These are phyloP conservation scores for Vulpes lagopus DNA, from an alignment of 2,113 vertebrate genomes.

Conservation along the genomic window DNA sequence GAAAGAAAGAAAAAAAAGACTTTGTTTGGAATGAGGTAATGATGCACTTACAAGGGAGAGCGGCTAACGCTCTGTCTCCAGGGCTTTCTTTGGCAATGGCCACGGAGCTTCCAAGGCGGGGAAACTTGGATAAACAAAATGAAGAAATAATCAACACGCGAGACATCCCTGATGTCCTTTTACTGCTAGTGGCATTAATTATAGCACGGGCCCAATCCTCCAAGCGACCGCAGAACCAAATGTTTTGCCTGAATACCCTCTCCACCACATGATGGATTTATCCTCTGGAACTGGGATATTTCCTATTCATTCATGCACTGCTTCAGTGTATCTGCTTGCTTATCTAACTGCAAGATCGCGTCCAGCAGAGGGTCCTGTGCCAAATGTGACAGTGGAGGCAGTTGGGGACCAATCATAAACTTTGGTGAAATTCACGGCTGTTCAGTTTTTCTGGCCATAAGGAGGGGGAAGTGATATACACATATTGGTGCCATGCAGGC, in stretches of 20 bases:
- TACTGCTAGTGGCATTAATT: constrained; percentile 87
- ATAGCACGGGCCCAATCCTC: constrained; percentile 78
- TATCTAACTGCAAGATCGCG: constrained; percentile 70
- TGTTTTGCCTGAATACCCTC: constrained; percentile 79
- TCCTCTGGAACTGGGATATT: constrained; percentile 70
- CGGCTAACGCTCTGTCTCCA: constrained; percentile 86
- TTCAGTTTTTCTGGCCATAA: constrained; percentile 70
- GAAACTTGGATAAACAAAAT: constrained; percentile 88
- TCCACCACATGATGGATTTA: constrained; percentile 51
- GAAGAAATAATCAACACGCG: constrained; percentile 89
- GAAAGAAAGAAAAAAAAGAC: constrained; percentile 73
- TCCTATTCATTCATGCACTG: constrained; percentile 76
- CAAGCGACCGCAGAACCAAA: constrained; percentile 62
- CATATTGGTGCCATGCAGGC: neutral
- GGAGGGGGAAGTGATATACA: constrained; percentile 62
- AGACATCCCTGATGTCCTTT: constrained; percentile 86
- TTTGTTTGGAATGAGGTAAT: constrained; percentile 90
- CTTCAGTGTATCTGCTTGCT: constrained; percentile 69
- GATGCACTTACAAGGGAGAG: constrained; percentile 87
- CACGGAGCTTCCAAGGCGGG: constrained; percentile 86
- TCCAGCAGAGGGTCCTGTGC: constrained; percentile 72
- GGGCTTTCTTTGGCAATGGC: constrained; percentile 87
- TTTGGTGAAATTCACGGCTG: constrained; percentile 77
- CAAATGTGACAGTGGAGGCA: constrained; percentile 64
- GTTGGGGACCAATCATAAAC: constrained; percentile 80